Evolutionary conservation across 2,113 vertebrate genomes (phyloP).

Genomic region (Myotis brandtii): DNA sequence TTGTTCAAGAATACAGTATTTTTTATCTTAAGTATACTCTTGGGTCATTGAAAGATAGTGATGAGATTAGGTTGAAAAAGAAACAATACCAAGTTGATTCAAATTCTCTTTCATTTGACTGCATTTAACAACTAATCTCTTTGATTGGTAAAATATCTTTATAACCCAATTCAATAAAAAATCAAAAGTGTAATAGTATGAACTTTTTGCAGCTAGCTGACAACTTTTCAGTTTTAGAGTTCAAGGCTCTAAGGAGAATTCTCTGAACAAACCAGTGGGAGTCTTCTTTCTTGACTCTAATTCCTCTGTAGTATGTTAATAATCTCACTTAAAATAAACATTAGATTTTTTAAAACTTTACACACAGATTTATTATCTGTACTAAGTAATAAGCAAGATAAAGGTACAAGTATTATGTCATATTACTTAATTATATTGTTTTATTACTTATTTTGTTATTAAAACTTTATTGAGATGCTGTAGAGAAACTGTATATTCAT

Average conservation of each 20-base stretch:
- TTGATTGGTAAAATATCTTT: slow-evolving; percentile 63
- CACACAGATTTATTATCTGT: background rate
- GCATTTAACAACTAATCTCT: background rate
- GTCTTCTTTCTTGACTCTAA: background rate
- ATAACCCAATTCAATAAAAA: slow-evolving; percentile 46
- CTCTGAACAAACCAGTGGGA: background rate
- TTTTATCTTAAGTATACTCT: background rate
- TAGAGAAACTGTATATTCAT: background rate
- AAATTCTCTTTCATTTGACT: slow-evolving; percentile 38
- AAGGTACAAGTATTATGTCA: background rate
- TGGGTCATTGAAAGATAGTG: background rate
- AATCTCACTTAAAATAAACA: background rate
- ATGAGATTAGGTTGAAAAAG: background rate
- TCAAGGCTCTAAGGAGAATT: background rate
- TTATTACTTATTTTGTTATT: background rate
- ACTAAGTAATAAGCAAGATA: background rate
- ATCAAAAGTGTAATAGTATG: background rate
- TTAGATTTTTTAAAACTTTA: background rate
- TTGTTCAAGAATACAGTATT: background rate
- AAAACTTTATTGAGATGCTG: background rate
- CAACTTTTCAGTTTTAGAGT: background rate
- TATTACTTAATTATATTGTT: background rate
- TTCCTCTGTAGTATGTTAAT: background rate
- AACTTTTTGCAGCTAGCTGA: background rate
- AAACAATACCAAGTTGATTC: background rate